phyloP scores from a whole-genome alignment of 2,113 vertebrate species.

The Nanorana parkeri region DNA sequence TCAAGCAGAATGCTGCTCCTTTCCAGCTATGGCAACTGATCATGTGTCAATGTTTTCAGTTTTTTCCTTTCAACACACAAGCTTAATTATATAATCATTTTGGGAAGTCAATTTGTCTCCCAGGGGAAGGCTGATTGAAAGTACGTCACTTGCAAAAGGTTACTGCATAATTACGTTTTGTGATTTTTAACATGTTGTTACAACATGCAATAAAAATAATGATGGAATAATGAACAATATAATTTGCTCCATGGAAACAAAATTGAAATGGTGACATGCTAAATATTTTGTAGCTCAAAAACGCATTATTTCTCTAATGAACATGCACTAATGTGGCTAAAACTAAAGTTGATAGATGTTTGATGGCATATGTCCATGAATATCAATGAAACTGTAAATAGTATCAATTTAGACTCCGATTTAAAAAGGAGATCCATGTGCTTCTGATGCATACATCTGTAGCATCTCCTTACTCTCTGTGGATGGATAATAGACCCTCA shows the following conservation, averaged over 20 bases:
- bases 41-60: constrained; percentile 28
- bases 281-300: background rate
- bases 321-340: background rate
- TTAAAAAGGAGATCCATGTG: too few species aligned
- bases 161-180: constrained; percentile 44
- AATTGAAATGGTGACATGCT: background rate
- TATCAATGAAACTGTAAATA: too few species aligned
- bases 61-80: background rate
- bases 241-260: constrained; percentile 41
- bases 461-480: too few species aligned
- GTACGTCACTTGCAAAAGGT: constrained; percentile 43
- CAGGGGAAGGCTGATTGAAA: constrained; percentile 37
- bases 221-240: constrained; percentile 32
- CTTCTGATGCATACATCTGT: too few species aligned
- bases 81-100: constrained; percentile 45
- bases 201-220: constrained; percentile 52
- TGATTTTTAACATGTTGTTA: constrained; percentile 42
- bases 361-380: too few species aligned
- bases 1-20: too few species aligned
- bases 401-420: too few species aligned
- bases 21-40: background rate
- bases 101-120: constrained; percentile 34
- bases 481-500: too few species aligned
- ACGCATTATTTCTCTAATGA: constrained; percentile 13
- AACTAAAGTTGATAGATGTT: background rate